These are phyloP conservation scores for Athene noctua DNA, from an alignment of 2,113 vertebrate genomes.

Conservation along the genomic window DNA sequence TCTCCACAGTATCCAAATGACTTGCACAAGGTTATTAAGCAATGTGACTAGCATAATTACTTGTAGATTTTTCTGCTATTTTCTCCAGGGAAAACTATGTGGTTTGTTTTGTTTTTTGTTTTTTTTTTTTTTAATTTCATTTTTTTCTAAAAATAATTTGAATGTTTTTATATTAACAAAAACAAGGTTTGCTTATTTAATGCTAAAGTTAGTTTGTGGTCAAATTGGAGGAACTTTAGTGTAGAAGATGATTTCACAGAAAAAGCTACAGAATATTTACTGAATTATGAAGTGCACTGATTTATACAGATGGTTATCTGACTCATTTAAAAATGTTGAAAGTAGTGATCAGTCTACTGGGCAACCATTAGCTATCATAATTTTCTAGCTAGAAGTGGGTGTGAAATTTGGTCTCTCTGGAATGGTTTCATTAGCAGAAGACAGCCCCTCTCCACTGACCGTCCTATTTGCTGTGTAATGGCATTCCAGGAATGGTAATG, in stretches of 20 bases:
- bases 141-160: not conserved
- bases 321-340: not conserved
- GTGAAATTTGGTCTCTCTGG: not conserved
- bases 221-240: not conserved
- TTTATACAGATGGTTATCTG: not conserved
- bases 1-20: not conserved
- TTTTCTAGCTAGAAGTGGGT: not conserved
- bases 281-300: not conserved
- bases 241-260: not conserved
- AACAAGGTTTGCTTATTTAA: not conserved
- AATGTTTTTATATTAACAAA: not conserved
- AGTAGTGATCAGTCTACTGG: not conserved
- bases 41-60: slow-evolving; percentile 8
- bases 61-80: not conserved
- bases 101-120: not conserved
- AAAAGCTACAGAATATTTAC: not conserved
- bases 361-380: not conserved
- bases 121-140: not conserved
- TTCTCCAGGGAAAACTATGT: not conserved
- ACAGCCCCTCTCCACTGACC: not conserved
- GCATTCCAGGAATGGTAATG: not conserved
- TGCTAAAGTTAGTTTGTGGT: not conserved
- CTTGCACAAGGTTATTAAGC: slow-evolving; percentile 21
- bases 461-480: not conserved
- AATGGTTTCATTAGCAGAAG: not conserved